phyloP scores from a whole-genome alignment of 2,888 invertebrate species.

The Cryptosula pallasiana region DNA sequence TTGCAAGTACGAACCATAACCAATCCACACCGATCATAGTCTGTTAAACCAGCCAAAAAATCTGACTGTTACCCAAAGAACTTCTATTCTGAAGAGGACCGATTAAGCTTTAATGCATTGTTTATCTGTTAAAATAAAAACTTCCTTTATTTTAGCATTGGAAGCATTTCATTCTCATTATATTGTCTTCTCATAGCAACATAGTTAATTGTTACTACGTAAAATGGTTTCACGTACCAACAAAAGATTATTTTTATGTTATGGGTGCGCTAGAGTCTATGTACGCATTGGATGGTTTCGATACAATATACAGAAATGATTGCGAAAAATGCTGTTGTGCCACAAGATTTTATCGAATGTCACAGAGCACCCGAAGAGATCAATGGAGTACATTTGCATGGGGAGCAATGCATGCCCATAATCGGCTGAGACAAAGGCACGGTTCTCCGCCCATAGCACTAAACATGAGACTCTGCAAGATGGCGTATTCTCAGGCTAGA shows the following conservation, averaged over 20 bases:
- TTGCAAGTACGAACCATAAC: too few relatives aligned
- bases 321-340: constrained; percentile 17
- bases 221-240: background rate
- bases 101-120: background rate
- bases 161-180: background rate
- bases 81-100: background rate
- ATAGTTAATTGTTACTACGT: background rate
- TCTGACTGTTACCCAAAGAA: too few relatives aligned
- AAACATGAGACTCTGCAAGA: constrained; percentile 11
- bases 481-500: constrained; percentile 22
- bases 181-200: background rate
- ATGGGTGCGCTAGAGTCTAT: background rate
- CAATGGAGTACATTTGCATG: constrained; percentile 8
- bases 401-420: constrained; percentile 22
- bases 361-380: constrained; percentile 22
- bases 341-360: constrained; percentile 17
- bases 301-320: constrained; percentile 8
- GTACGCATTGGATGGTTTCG: background rate
- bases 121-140: background rate
- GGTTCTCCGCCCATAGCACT: background rate
- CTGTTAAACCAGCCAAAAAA: too few relatives aligned
- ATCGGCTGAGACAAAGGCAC: background rate
- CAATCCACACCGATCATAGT: too few relatives aligned
- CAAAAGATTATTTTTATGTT: background rate
- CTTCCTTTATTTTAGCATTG: background rate